These are phyloP conservation scores for Ophion ellenae DNA, from an alignment of 2,888 invertebrate genomes.

Conservation along the genomic window DNA sequence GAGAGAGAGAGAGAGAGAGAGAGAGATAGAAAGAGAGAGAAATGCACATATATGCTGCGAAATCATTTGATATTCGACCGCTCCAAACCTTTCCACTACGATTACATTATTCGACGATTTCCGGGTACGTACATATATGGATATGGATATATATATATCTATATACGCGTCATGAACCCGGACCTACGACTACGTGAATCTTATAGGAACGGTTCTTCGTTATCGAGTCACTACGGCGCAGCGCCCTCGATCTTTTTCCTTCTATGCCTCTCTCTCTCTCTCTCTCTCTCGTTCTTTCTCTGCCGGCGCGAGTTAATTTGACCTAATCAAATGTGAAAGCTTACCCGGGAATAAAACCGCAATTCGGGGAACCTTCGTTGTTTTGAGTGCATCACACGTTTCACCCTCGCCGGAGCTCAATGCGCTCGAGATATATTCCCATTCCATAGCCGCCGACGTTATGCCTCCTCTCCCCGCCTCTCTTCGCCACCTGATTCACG, in stretches of 20 bases:
- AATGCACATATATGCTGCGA: conserved; percentile 12
- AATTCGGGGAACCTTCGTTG: conserved; percentile 50
- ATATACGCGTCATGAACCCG: conserved; percentile 62
- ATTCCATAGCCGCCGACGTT: conserved; percentile 43
- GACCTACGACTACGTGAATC: conserved; percentile 75
- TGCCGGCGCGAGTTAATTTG: conserved; percentile 72
- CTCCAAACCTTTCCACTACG: conserved; percentile 53
- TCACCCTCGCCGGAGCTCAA: neutral
- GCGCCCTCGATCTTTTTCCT: neutral
- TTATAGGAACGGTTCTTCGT: conserved; percentile 44
- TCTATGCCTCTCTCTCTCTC: neutral
- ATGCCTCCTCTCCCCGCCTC: neutral
- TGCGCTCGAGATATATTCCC: conserved; percentile 12
- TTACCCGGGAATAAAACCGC: conserved; percentile 54
- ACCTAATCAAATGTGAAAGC: conserved; percentile 73
- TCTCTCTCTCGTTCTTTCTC: conserved; percentile 19
- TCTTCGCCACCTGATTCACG: neutral
- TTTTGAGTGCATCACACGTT: conserved; percentile 8
- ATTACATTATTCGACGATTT: conserved; percentile 68
- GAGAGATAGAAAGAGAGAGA: neutral
- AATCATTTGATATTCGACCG: conserved; percentile 20
- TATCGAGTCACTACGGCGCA: neutral
- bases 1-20: neutral
- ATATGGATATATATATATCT: conserved; percentile 8
- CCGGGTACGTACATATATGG: conserved; percentile 25